Evolutionary conservation across 2,888 invertebrate genomes (phyloP).

Genomic region (Cancer borealis): DNA sequence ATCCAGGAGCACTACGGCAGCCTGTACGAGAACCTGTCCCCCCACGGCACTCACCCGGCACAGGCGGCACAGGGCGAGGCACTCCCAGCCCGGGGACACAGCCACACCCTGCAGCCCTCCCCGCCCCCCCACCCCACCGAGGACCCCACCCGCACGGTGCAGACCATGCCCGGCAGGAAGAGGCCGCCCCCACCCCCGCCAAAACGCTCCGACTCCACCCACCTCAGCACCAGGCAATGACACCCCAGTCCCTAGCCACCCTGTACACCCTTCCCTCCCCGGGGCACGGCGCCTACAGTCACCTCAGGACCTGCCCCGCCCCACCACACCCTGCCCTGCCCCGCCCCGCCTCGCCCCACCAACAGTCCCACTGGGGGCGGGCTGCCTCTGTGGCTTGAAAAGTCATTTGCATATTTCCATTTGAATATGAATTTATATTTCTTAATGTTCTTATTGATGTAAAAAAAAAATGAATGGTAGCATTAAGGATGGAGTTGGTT

Average conservation of each 20-base stretch:
- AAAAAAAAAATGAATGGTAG: constrained; percentile 58
- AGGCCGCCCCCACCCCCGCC: constrained; percentile 84
- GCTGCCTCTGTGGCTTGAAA: constrained; percentile 60
- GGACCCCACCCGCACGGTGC: constrained; percentile 55
- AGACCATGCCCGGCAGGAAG: constrained; percentile 71
- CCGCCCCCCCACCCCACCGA: constrained; percentile 65
- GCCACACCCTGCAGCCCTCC: constrained; percentile 65
- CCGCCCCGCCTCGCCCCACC: constrained; percentile 37
- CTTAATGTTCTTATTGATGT: constrained; percentile 73
- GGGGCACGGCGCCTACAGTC: neutral
- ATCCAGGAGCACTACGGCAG: constrained; percentile 91
- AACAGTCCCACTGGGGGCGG: constrained; percentile 60
- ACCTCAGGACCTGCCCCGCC: neutral
- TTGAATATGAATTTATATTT: constrained; percentile 73
- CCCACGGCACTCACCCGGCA: constrained; percentile 79
- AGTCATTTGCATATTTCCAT: constrained; percentile 71
- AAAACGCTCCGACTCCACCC: constrained; percentile 85
- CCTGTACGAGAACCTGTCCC: constrained; percentile 88
- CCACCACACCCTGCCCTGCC: neutral
- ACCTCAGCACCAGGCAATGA: constrained; percentile 80
- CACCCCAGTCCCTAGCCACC: constrained; percentile 64
- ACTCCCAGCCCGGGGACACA: neutral
- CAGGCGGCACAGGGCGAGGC: constrained; percentile 12
- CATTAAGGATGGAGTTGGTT: constrained; percentile 55
- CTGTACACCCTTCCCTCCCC: constrained; percentile 61